A percentile compares a stretch with the other conserved stretches of the same genome.
Conservation (phyloP, 2,797 vertebrate species). For the Holocentrus rufus region DNA sequence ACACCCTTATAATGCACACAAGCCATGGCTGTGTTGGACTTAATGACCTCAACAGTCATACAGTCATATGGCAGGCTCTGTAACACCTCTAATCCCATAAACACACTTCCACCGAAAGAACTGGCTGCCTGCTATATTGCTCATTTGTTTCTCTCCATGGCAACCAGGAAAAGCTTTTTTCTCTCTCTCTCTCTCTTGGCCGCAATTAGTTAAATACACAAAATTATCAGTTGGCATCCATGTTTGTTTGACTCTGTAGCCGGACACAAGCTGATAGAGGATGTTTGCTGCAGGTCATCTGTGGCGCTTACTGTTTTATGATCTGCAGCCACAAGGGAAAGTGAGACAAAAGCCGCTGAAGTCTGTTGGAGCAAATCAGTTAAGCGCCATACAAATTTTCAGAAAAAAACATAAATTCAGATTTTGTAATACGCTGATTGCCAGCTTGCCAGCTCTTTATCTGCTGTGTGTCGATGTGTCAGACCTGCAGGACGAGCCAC, state of each 20-base stretch:
- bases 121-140: conserved; percentile 64
- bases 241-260: conserved; percentile 23
- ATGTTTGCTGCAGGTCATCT: conserved; percentile 44
- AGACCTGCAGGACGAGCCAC: conserved; percentile 56
- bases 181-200: conserved; percentile 48
- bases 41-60: conserved; percentile 71
- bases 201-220: conserved; percentile 58
- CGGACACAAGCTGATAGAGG: conserved; percentile 11
- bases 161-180: conserved; percentile 65
- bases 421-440: conserved; percentile 31
- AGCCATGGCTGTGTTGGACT: conserved; percentile 48
- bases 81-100: conserved; percentile 71
- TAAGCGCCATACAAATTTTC: not conserved
- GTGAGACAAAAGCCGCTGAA: conserved; percentile 29
- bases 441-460: not conserved
- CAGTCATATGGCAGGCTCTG: conserved; percentile 68
- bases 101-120: conserved; percentile 67
- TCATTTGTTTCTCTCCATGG: conserved; percentile 73
- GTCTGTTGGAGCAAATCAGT: conserved; percentile 11
- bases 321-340: conserved; percentile 21
- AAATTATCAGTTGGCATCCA: conserved; percentile 50
- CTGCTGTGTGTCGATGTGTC: conserved; percentile 18
- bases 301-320: conserved; percentile 12
- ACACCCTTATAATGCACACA: conserved; percentile 42
- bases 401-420: not conserved